phyloP scores from a whole-genome alignment of 1,140 invertebrate species.

The Periplaneta americana region DNA sequence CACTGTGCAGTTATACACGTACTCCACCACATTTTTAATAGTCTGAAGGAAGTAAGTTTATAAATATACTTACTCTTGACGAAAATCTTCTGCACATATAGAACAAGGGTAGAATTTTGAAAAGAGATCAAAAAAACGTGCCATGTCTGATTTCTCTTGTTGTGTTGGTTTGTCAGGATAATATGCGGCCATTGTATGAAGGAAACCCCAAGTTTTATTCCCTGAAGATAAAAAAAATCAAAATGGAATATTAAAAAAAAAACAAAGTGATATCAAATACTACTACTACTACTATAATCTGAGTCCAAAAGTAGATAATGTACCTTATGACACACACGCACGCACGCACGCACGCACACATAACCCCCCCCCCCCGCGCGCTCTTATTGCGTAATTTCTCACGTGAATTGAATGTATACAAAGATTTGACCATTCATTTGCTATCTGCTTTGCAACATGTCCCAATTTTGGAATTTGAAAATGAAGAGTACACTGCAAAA shows the following conservation, averaged over 20 bases:
- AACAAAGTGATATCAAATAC: neutral
- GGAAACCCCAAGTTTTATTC: conserved; percentile 79
- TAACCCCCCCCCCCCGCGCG: too few species aligned
- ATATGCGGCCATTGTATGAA: conserved; percentile 96
- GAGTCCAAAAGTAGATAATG: too few species aligned
- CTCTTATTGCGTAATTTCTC: neutral
- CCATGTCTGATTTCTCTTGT: conserved; percentile 70
- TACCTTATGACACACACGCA: too few species aligned
- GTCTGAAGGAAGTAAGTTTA: too few species aligned
- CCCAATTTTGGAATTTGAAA: too few species aligned
- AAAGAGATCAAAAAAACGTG: conserved; percentile 77
- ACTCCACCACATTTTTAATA: conserved; percentile 8
- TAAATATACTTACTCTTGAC: conserved; percentile 60
- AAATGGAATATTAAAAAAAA: neutral
- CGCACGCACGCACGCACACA: too few species aligned
- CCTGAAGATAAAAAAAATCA: conserved; percentile 40
- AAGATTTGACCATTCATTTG: too few species aligned
- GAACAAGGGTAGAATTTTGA: conserved; percentile 94
- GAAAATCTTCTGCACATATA: conserved; percentile 86
- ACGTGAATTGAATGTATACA: too few species aligned
- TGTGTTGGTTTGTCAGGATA: conserved; percentile 81
- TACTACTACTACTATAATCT: neutral
- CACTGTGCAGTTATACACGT: neutral
- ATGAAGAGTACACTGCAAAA: too few species aligned
- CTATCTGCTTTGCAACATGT: too few species aligned